phyloP scores from a whole-genome alignment of 2,888 invertebrate species.

The Nycteola revayana region DNA sequence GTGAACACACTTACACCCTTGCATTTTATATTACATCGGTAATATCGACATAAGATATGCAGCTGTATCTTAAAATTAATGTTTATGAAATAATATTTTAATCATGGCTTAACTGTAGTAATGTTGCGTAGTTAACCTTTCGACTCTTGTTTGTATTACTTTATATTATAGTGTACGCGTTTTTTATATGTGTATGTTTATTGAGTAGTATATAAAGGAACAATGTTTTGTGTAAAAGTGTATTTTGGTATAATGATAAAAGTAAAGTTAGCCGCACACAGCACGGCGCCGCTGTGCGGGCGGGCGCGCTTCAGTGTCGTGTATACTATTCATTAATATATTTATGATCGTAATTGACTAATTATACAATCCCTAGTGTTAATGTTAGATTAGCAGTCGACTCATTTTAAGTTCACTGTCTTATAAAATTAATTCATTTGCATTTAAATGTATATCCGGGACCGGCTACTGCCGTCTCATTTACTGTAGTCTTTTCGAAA shows the following conservation, averaged over 20 bases:
- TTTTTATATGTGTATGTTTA: conserved; percentile 82
- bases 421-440: conserved; percentile 61
- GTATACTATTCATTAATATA: conserved; percentile 62
- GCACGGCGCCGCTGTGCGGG: conserved; percentile 34
- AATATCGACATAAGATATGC: conserved; percentile 69
- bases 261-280: conserved; percentile 45
- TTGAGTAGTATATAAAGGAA: conserved; percentile 75
- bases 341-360: conserved; percentile 83
- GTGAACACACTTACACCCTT: conserved; percentile 46
- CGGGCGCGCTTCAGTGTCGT: conserved; percentile 35
- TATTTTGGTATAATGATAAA: conserved; percentile 72
- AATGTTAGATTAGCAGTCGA: conserved; percentile 68
- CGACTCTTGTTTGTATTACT: conserved; percentile 80
- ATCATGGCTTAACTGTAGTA: conserved; percentile 80
- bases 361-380: conserved; percentile 78
- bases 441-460: conserved; percentile 69
- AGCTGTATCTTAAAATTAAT: conserved; percentile 71
- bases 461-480: conserved; percentile 43
- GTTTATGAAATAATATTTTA: conserved; percentile 75
- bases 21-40: conserved; percentile 68
- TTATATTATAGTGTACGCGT: conserved; percentile 78
- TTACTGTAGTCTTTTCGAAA: conserved; percentile 71
- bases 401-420: conserved; percentile 65
- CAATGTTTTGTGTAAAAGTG: conserved; percentile 77
- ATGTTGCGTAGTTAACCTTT: conserved; percentile 79